phyloP scores from a whole-genome alignment of 1,140 invertebrate genomes.

The Bilobella aurantiaca region DNA sequence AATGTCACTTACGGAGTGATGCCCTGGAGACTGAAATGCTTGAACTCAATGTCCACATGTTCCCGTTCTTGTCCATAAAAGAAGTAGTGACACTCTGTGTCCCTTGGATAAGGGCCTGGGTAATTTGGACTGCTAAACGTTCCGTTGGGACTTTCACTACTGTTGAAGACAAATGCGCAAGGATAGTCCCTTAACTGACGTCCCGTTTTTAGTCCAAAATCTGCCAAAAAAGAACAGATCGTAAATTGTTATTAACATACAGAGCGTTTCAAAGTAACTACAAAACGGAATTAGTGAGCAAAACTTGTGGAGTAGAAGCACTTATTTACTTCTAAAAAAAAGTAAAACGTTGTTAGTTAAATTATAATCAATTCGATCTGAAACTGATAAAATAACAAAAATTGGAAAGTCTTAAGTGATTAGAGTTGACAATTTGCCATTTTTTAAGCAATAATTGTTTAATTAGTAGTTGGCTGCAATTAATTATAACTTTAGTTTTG shows the following conservation, averaged over 20 bases:
- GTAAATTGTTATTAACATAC: constrained; percentile 11
- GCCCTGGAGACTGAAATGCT: constrained; percentile 82
- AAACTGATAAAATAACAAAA: too few relatives aligned
- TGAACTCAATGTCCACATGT: constrained; percentile 72
- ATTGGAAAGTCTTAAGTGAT: too few relatives aligned
- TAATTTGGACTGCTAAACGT: constrained; percentile 85
- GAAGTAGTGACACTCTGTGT: constrained; percentile 89
- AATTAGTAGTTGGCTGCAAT: too few relatives aligned
- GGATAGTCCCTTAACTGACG: constrained; percentile 58
- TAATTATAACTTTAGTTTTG: too few relatives aligned
- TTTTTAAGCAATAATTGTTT: too few relatives aligned
- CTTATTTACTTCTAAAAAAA: too few relatives aligned
- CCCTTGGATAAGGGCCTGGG: constrained; percentile 79
- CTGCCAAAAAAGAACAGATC: constrained; percentile 19
- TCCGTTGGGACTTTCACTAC: constrained; percentile 63
- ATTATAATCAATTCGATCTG: too few relatives aligned
- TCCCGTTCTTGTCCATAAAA: constrained; percentile 74
- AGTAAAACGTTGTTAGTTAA: too few relatives aligned
- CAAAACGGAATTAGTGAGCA: too few relatives aligned
- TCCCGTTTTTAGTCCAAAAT: constrained; percentile 63
- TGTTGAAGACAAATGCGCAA: constrained; percentile 68
- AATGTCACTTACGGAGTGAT: constrained; percentile 63
- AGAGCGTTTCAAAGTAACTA: too few relatives aligned
- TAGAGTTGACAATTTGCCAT: too few relatives aligned
- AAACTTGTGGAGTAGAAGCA: too few relatives aligned